phyloP scores from a whole-genome alignment of 1,140 invertebrate species.

The Lordiphosa mommai region DNA sequence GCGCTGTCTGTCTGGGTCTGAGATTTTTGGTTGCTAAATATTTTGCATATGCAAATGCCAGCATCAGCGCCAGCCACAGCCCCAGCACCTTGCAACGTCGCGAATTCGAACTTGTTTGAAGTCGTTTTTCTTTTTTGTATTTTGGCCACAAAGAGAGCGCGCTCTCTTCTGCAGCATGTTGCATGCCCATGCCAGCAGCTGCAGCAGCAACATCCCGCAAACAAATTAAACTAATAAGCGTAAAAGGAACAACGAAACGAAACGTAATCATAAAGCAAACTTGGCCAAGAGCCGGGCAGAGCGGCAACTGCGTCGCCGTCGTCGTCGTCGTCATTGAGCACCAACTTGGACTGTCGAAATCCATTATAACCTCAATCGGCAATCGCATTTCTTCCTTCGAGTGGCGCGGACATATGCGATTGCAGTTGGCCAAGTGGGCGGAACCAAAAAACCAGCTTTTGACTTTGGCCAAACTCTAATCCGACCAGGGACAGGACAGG shows the following conservation, averaged over 20 bases:
- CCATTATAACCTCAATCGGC: slow-evolving; percentile 77
- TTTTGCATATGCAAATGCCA: slow-evolving; percentile 72
- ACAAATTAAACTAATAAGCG: slow-evolving; percentile 77
- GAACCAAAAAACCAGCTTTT: too few species aligned
- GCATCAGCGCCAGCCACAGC: slow-evolving; percentile 1
- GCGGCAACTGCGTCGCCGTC: slow-evolving; percentile 19
- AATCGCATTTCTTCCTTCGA: slow-evolving; percentile 78
- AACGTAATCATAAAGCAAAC: slow-evolving; percentile 45
- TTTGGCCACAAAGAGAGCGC: not conserved
- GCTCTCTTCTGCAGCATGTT: slow-evolving; percentile 48
- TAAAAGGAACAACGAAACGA: slow-evolving; percentile 51
- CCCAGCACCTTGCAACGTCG: slow-evolving; percentile 51
- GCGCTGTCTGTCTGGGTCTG: slow-evolving; percentile 26
- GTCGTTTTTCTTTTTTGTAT: slow-evolving; percentile 16
- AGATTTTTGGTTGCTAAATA: slow-evolving; percentile 61
- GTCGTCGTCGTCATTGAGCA: slow-evolving; percentile 27
- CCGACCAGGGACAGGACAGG: too few species aligned
- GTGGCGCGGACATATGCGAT: slow-evolving; percentile 48
- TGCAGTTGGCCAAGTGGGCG: not conserved
- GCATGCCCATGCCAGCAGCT: too few species aligned
- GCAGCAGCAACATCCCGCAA: slow-evolving; percentile 23
- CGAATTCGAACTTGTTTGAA: slow-evolving; percentile 77
- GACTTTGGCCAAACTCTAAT: too few species aligned
- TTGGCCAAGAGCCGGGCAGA: slow-evolving; percentile 26
- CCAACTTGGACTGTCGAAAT: slow-evolving; percentile 73